Percentiles rank a stretch among this genome's conserved stretches.
phyloP scores from a whole-genome alignment of 2,113 vertebrate genomes.

The Sisor rabdophorus region DNA sequence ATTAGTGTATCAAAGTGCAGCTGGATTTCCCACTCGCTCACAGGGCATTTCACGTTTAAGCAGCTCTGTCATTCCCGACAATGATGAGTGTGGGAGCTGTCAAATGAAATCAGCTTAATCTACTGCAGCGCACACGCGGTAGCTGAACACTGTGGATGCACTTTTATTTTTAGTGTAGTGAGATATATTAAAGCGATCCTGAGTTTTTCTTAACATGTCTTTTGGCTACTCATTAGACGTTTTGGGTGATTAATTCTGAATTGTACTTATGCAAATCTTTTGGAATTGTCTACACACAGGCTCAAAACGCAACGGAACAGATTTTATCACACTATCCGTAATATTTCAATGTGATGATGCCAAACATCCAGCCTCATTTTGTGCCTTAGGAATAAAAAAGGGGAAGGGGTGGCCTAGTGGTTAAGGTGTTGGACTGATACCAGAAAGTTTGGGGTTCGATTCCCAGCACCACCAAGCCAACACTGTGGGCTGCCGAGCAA shows the following conservation, averaged over 20 bases:
- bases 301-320: not conserved
- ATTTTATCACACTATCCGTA: not conserved
- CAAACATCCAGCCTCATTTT: not conserved
- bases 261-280: slow-evolving; percentile 7
- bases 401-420: too few relatives aligned
- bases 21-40: slow-evolving; percentile 70
- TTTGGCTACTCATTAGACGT: slow-evolving; percentile 10
- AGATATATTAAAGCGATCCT: slow-evolving; percentile 3
- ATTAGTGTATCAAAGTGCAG: slow-evolving; percentile 73
- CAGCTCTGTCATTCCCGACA: slow-evolving; percentile 81
- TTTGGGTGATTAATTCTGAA: not conserved
- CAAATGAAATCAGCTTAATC: slow-evolving; percentile 71
- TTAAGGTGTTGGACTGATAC: too few relatives aligned
- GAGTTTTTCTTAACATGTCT: not conserved
- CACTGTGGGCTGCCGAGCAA: too few relatives aligned
- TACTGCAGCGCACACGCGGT: not conserved
- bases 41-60: slow-evolving; percentile 80
- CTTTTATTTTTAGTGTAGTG: slow-evolving; percentile 7
- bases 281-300: not conserved
- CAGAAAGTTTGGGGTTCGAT: too few relatives aligned
- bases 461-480: too few relatives aligned
- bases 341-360: not conserved
- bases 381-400: not conserved
- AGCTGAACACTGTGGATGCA: slow-evolving; percentile 36
- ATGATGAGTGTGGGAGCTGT: slow-evolving; percentile 70